Conservation (phyloP, 2,113 vertebrate genomes). For the Xenopus laevis region DNA sequence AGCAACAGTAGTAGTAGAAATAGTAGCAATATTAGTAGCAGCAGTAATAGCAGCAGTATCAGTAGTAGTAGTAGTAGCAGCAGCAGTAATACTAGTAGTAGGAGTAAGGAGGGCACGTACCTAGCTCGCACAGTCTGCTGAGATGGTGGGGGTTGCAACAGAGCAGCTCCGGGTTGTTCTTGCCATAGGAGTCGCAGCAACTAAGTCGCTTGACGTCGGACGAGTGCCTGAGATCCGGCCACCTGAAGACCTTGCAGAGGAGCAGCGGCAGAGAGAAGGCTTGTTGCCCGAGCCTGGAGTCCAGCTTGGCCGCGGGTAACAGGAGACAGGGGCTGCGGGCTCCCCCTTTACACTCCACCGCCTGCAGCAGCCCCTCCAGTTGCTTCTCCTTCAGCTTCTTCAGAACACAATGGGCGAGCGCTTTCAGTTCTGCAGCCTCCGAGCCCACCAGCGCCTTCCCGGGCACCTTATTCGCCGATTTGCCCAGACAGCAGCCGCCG, state of each 20-base stretch:
- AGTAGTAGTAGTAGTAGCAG: too few relatives aligned
- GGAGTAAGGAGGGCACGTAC: slow-evolving; percentile 56
- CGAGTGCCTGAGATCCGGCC: slow-evolving; percentile 92
- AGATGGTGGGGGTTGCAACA: slow-evolving; percentile 98
- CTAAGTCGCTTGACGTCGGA: slow-evolving; percentile 90
- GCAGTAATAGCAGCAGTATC: too few relatives aligned
- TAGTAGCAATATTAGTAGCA: too few relatives aligned
- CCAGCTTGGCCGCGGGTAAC: slow-evolving; percentile 74
- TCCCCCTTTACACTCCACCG: slow-evolving; percentile 90
- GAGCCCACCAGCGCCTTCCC: slow-evolving; percentile 69
- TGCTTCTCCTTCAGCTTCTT: slow-evolving; percentile 93
- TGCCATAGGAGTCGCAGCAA: slow-evolving; percentile 93
- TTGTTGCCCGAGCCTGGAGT: slow-evolving; percentile 77
- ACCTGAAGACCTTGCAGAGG: slow-evolving; percentile 94
- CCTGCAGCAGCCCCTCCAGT: slow-evolving; percentile 86
- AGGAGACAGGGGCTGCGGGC: slow-evolving; percentile 85
- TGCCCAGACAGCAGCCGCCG: slow-evolving; percentile 85
- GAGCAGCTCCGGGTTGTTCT: slow-evolving; percentile 84
- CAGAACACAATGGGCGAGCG: slow-evolving; percentile 84
- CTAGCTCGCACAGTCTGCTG: slow-evolving; percentile 93
- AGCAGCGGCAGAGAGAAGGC: slow-evolving; percentile 83
- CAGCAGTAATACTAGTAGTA: too few relatives aligned
- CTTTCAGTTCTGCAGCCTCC: slow-evolving; percentile 87
- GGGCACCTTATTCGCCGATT: slow-evolving; percentile 67
- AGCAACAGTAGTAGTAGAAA: too few relatives aligned